These are phyloP conservation scores for Aricia agestis DNA, from an alignment of 1,140 invertebrate genomes.

Conservation along the genomic window DNA sequence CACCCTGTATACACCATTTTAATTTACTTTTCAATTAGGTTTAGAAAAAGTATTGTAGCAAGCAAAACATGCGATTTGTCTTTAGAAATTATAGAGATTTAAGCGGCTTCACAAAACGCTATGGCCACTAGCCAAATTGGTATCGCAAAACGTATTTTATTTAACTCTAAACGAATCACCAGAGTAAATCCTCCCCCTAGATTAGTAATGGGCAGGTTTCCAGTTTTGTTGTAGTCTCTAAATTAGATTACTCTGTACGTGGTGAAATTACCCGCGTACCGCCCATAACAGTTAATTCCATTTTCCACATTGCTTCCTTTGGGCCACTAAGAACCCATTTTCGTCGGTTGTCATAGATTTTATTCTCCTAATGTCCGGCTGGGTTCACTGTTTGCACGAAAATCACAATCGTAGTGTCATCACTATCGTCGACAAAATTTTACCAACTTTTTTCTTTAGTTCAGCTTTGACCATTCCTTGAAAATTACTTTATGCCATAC, in stretches of 20 bases:
- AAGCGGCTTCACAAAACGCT: not conserved
- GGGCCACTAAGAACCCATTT: conserved; percentile 5
- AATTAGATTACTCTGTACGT: conserved; percentile 16
- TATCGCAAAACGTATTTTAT: conserved; percentile 15
- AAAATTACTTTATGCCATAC: no score
- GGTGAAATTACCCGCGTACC: conserved; percentile 14
- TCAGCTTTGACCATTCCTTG: no score
- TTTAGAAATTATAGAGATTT: not conserved
- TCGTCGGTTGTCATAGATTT: not conserved
- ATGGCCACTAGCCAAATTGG: conserved; percentile 11
- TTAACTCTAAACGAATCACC: conserved; percentile 16
- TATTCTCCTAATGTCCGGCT: not conserved
- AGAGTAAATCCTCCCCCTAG: conserved; percentile 14
- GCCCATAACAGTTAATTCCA: conserved; percentile 20
- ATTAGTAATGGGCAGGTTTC: conserved; percentile 16
- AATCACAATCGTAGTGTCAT: not conserved
- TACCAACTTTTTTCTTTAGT: no score
- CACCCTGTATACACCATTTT: no score
- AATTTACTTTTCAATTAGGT: no score
- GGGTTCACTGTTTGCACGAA: not conserved
- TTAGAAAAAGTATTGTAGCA: no score
- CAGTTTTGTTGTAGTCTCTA: conserved; percentile 14
- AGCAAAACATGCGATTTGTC: not conserved
- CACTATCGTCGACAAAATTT: not conserved
- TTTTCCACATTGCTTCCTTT: conserved; percentile 21